Evolutionary conservation across 2,797 vertebrate species (phyloP), one percentile per base, ranked within the genome.

Genomic region (Acipenser ruthenus): DNA sequence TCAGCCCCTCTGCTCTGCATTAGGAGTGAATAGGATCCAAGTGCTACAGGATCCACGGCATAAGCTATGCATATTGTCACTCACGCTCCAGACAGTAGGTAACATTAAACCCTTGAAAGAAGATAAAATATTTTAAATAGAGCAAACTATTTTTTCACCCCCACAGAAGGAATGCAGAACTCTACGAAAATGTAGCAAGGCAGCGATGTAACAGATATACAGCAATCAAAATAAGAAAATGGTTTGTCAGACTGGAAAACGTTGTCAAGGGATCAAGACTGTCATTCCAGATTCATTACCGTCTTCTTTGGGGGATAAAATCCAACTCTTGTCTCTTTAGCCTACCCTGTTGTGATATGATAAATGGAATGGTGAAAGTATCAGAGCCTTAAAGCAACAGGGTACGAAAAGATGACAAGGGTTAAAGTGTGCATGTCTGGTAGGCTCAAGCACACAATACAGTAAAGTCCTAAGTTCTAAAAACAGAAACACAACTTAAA

Each of bases 241-340:
- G n/a, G 58, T 50, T 10, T 15, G 58, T 67, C 65, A 60, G 49
- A 37, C 48, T 6, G 48, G 58, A 49, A 37, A n/a, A 61, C 15
- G 13, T 7, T 6, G 49, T 67, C 65, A 50, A 49, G 50, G 65
- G 48, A 67, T 67, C 58, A 60, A 15, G 3, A 13, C 68, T 63
- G 60, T 70, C 51, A 63, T 61, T 59, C 66, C 69, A 56, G 11
- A 50, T 63, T 66, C 69, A 63, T 62, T 50, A 50, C 10, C 60
- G 50, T 37, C 13, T 70, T 52, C 65, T 49, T 12, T 56, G 60
- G 65, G 23, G 60, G 23, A 50, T 51, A 69, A 69, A 37, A 66
- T 50, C 50, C 50, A 49, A 53, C 49, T 63, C 65, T 70, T 53
- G 67, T 62, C 60, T 63, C 47, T 49, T 51, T 50, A 51, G 47